These are phyloP conservation scores for Tachina grossa DNA, from an alignment of 2,888 invertebrate genomes.

Conservation along the genomic window DNA sequence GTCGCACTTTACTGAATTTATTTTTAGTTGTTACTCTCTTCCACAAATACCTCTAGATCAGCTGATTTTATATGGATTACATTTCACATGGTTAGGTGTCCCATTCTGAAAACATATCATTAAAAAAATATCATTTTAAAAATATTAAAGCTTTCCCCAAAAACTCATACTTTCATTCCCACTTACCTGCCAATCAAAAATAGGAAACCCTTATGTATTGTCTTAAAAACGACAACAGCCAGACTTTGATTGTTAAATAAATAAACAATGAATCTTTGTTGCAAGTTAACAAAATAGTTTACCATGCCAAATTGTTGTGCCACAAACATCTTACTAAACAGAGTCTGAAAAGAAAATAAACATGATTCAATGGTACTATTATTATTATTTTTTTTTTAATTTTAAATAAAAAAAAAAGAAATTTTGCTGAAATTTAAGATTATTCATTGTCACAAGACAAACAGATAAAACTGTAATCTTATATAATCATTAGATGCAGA, in stretches of 20 bases:
- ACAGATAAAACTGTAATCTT: not conserved
- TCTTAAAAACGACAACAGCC: slow-evolving; percentile 44
- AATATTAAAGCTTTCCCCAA: too few relatives aligned
- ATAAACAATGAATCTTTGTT: slow-evolving; percentile 66
- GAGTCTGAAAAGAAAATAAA: slow-evolving; percentile 58
- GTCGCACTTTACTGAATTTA: too few relatives aligned
- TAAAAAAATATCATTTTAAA: too few relatives aligned
- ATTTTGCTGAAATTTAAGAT: slow-evolving; percentile 26
- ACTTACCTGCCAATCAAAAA: not conserved
- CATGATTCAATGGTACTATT: slow-evolving; percentile 10
- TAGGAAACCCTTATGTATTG: not conserved
- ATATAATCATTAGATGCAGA: not conserved
- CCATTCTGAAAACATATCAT: not conserved
- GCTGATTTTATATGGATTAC: not conserved
- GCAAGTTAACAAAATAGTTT: slow-evolving; percentile 46
- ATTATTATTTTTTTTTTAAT: slow-evolving; percentile 25
- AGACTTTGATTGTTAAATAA: slow-evolving; percentile 59
- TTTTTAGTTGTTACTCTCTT: too few relatives aligned
- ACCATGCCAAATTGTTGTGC: slow-evolving; percentile 49
- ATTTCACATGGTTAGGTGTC: not conserved
- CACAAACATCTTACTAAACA: slow-evolving; percentile 25
- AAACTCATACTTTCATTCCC: too few relatives aligned
- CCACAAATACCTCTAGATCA: too few relatives aligned
- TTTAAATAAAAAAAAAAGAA: slow-evolving; percentile 53
- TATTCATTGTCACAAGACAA: slow-evolving; percentile 6